Evolutionary conservation across 2,797 vertebrate species (phyloP), one percentile per base, ranked within the genome.

Genomic region (Brachyalestes nurse): DNA sequence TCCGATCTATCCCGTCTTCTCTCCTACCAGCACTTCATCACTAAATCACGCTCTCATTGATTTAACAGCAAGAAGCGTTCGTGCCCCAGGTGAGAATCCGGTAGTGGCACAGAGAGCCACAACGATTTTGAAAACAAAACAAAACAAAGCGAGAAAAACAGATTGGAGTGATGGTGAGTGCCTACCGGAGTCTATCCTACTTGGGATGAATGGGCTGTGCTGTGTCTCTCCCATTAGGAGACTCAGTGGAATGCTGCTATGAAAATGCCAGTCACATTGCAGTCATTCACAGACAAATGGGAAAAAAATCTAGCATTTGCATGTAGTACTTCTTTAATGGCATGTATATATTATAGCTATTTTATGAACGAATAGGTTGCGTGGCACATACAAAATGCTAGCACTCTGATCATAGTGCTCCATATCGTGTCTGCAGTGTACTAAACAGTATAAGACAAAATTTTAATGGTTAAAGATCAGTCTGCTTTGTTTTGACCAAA

Each of bases 41-140:
- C 81, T 67, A 57, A 74, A 55, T 69, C 62, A 74, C 40, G 1
- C 47, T 67, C 53, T 78, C 71, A 83, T 75, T 79, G 77, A 83
- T 83, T 78, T 70, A 40, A 45, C 62, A 69, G 55, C 21, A 7
- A 58, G 28, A 21, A 67, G 12, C 14, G 14, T 23, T 61, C 5
- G 23, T 28, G 72, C 62, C 23, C 42, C 34, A 34, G 34, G 34
- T 21, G 34, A 67, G 51, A 60, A 49, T 70, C 57, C 10, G 7
- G 40, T 55, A 58, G 60, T 21, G 16, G 19, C 34, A 34, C 34
- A 42, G 23, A 61, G 25, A 84, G 45, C 34, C 34, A 34, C 34
- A 34, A 34, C 4, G 4, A 72, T 70, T 67, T 62, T 42, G 28
- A 72, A 34, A 40, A 60, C 28, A 67, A 64, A 66, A 25, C 51